Conservation (phyloP, 2,113 vertebrate genomes). For the Herpetotheres cachinnans region DNA sequence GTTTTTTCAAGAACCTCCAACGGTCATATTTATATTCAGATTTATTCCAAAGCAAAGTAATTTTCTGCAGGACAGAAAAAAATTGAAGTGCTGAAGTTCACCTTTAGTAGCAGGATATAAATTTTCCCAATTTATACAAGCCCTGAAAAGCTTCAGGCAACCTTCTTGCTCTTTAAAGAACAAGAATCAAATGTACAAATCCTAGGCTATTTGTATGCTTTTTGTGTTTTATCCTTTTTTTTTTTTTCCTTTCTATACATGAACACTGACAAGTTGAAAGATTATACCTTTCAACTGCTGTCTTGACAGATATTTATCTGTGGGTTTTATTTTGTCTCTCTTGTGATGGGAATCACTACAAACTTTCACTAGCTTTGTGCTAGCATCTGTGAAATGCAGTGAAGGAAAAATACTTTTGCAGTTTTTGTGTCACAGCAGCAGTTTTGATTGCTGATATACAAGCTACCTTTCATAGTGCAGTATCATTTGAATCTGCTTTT, state of each 20-base stretch:
- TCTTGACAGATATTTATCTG: conserved; percentile 1
- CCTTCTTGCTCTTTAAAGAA: background rate
- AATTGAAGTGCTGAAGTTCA: background rate
- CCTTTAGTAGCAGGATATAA: background rate
- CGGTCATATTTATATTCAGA: background rate
- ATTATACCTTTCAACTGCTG: background rate
- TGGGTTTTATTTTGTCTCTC: conserved; percentile 14
- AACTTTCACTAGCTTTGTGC: background rate
- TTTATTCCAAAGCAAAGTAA: background rate
- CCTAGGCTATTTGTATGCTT: background rate
- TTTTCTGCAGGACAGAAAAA: background rate
- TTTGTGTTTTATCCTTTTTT: background rate
- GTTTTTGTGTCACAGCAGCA: background rate
- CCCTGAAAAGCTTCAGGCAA: background rate
- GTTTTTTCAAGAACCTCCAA: background rate
- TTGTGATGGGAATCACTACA: background rate
- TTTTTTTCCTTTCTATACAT: background rate
- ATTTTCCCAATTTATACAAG: background rate
- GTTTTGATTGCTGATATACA: background rate
- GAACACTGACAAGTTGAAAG: background rate
- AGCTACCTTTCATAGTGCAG: background rate
- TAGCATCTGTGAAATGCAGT: background rate
- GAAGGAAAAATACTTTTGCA: background rate
- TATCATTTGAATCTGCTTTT: background rate
- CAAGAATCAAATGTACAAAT: background rate